Evolutionary conservation across 2,888 invertebrate genomes (phyloP), one percentile per base, ranked within the genome.

Genomic region (Dimorphilus gyrociliatus): DNA sequence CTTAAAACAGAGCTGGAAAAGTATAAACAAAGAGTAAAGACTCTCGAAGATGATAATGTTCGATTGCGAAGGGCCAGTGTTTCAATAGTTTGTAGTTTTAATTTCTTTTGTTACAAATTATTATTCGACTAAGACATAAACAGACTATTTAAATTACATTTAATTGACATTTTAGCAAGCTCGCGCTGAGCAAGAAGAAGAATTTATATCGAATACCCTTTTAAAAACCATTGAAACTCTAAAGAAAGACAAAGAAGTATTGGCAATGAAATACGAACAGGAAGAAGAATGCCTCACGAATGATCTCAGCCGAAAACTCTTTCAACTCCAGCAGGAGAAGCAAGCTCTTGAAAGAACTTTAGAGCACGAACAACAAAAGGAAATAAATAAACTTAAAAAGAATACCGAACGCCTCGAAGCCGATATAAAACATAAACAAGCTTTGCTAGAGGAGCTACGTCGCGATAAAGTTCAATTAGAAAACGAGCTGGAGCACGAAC

Each of bases 221-320:
- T 64, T 94, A 51, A 97, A 97, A 65, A 92, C 94, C 68, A 97
- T 97, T 42, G 92, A 97, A 64, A 85, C 88, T 2, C 67, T 97
- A 40, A 97, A 97, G 62, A 94, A 92, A 60, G 97, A 97, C 59
- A 97, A 97, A 53, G 97, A 97, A 64, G 85, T 88, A 2, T 67
- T 97, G 45, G 94, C 94, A 25, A 85, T 94, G 68, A 94, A 94
- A 62, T 97, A 97, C 67, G 97, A 97, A 61, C 78, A 92, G 46
- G 97, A 97, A 66, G 94, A 97, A 63, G 94, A 97, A 68, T 94
- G 86, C 60, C 74, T 97, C 33, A 97, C 97, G 19, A 99, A 97
- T 67, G 92, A 92, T 68, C 68, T 94, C 29, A 88, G 88, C 13
- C 70, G 86, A 45, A 59, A 60, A 41, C 45, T 59, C 2, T 44